Base-by-base conservation (phyloP, 1,140 invertebrate species). In the Drosophila varians region DNA sequence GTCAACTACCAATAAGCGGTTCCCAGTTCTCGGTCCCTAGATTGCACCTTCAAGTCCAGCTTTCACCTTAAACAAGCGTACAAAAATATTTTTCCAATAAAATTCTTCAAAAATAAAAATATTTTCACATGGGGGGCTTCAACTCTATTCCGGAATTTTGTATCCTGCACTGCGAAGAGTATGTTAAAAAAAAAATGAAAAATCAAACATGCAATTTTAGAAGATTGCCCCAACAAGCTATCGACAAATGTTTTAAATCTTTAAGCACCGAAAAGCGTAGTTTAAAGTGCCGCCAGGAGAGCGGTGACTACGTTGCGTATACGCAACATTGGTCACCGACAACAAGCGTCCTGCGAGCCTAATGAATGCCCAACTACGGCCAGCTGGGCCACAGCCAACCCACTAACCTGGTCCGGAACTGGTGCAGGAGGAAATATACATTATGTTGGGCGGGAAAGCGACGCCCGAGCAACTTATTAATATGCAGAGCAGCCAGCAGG, bases 401-500 rank as follows among this genome's bases (percentile, higher is more conserved):
- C 26, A 68, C 62, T 48, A 43, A 48, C 62, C 42, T 55, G 64
- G 61, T 25, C 31, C n/a, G 23, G 6, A 45, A 12, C 47, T 11
- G 23, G 19, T 7, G 26, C 34, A 56, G 34, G 9, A 52, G 46
- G 31, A 36, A 57, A 52, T 66, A 61, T 74, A 82, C 80, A 61
- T 84, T 83, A 83, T 74, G 69, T 55, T 84, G 79, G 64, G 55
- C 18, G 62, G 64, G 42, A 58, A 70, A 76, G 16, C 60, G 55
- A 46, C 48, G 60, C 18, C 25, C 38, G 42, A 55, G 56, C 43
- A 52, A 56, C 82, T 80, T 87, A 87, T 86, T 86, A 86, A 86
- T 86, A 86, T 86, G 68, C 82, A 77, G 58, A 79, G 55, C 80
- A 74, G 62, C 61, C 57, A 56, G 49, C 80, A 87, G 80, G 80